phyloP scores from a whole-genome alignment of 1,140 invertebrate species.

The Ganaspis sp. region DNA sequence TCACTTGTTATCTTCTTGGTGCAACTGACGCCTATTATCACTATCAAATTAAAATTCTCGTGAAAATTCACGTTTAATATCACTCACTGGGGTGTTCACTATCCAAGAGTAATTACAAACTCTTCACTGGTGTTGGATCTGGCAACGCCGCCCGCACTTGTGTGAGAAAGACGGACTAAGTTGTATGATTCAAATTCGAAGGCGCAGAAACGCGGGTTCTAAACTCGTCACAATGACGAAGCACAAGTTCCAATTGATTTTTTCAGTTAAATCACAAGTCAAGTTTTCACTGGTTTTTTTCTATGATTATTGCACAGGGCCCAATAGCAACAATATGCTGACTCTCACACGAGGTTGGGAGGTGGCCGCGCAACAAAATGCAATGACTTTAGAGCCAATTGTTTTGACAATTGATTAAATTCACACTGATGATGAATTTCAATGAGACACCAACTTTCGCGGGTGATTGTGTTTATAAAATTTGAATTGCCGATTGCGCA shows the following conservation, averaged over 20 bases:
- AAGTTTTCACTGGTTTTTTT: slow-evolving; percentile 23
- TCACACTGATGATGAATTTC: slow-evolving; percentile 26
- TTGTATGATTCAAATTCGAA: slow-evolving; percentile 40
- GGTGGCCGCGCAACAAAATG: slow-evolving; percentile 32
- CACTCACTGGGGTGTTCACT: neutral
- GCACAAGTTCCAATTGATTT: neutral
- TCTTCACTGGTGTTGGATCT: slow-evolving; percentile 40
- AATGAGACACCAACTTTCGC: neutral
- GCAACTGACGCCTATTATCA: neutral
- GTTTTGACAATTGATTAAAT: neutral
- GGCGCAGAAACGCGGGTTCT: slow-evolving; percentile 6
- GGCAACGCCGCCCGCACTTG: slow-evolving; percentile 67
- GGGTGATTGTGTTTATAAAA: slow-evolving; percentile 18
- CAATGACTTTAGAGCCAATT: slow-evolving; percentile 14
- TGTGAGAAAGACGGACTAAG: slow-evolving; percentile 46
- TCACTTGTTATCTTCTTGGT: slow-evolving; percentile 17
- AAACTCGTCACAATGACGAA: slow-evolving; percentile 11
- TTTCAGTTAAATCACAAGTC: slow-evolving; percentile 1
- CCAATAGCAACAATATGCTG: slow-evolving; percentile 55
- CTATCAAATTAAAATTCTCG: neutral
- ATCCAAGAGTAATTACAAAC: neutral
- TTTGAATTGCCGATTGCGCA: slow-evolving; percentile 57
- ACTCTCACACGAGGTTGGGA: slow-evolving; percentile 33
- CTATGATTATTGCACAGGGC: slow-evolving; percentile 60
- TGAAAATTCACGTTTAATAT: neutral